A percentile compares a stretch with the other conserved stretches of the same genome.
Conservation (phyloP, 2,888 invertebrate species). For the Orthonychiurus folsomi region DNA sequence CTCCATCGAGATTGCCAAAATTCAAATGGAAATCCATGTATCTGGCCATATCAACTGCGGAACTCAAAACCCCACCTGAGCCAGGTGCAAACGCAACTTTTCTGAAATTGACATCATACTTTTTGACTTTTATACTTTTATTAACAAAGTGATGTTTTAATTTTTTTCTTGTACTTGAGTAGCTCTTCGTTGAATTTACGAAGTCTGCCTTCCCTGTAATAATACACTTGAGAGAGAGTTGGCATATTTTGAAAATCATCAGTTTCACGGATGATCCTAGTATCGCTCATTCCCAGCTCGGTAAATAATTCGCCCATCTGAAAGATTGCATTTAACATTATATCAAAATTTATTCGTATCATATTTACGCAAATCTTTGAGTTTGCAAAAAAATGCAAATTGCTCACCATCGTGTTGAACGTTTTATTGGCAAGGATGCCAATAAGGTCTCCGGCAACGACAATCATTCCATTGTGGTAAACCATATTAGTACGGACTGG, state of each 20-base stretch:
- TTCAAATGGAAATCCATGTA: constrained; percentile 5
- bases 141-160: no score
- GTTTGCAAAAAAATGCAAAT: not conserved
- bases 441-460: not conserved
- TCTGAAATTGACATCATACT: not conserved
- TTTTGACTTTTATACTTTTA: not conserved
- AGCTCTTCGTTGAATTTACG: not conserved
- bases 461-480: not conserved
- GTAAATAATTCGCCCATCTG: not conserved
- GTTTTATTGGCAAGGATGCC: not conserved
- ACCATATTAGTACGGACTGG: not conserved
- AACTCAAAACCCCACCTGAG: constrained; percentile 2
- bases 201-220: not conserved
- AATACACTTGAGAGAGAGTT: not conserved
- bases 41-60: not conserved
- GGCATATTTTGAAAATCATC: not conserved
- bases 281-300: not conserved
- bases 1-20: not conserved
- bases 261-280: not conserved
- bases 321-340: not conserved
- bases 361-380: not conserved
- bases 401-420: not conserved
- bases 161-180: not conserved
- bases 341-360: not conserved
- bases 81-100: not conserved